A percentile compares a stretch with the other conserved stretches of the same genome.
These are phyloP conservation scores for Zoanthus gigantus DNA, from an alignment of 92 coral and sea anemone species.

Conservation along the genomic window DNA sequence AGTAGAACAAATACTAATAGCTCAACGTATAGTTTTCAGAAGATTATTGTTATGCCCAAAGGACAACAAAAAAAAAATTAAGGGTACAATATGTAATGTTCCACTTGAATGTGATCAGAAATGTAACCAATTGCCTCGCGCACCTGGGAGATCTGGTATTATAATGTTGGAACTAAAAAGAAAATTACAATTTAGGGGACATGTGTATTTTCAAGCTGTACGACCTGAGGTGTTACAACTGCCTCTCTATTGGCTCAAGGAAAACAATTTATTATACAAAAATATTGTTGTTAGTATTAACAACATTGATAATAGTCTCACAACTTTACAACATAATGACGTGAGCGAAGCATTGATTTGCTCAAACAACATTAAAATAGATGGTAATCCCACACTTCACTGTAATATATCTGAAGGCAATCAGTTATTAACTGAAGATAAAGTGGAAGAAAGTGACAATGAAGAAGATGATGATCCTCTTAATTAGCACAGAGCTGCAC, in stretches of 20 bases:
- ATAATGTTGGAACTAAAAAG: background rate
- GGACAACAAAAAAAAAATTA: background rate
- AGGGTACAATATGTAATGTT: background rate
- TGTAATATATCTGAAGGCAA: background rate
- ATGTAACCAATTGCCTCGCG: background rate
- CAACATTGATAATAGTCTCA: constrained; percentile 53
- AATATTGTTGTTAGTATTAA: constrained; percentile 41
- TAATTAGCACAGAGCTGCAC: background rate
- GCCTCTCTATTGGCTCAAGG: background rate
- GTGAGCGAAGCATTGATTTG: too few relatives aligned
- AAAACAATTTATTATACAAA: constrained; percentile 55
- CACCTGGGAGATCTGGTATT: background rate
- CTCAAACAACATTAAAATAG: too few relatives aligned
- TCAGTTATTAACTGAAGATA: background rate
- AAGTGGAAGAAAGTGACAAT: background rate
- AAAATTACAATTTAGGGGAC: background rate
- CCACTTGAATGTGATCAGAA: background rate
- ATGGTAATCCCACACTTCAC: too few relatives aligned
- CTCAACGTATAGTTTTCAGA: background rate
- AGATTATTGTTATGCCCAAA: background rate
- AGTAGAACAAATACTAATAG: background rate
- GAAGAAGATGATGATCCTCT: background rate
- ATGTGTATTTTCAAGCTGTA: background rate
- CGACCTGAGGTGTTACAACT: background rate
- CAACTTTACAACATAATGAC: background rate